phyloP scores from a whole-genome alignment of 2,797 vertebrate species.

The Streptopelia turtur region DNA sequence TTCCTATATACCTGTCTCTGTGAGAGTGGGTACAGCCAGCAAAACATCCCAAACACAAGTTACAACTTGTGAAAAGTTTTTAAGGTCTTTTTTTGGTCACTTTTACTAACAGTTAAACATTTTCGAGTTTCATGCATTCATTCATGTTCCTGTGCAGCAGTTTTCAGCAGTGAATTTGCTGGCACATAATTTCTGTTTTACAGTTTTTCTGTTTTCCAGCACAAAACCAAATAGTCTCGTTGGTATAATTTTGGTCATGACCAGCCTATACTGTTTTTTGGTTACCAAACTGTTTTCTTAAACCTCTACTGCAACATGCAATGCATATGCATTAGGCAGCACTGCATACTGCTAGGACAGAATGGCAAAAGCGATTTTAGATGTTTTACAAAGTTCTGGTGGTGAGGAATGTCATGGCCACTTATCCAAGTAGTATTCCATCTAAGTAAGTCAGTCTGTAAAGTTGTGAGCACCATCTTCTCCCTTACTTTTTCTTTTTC shows the following conservation, averaged over 20 bases:
- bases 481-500: not conserved
- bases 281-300: not conserved
- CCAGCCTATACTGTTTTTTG: not conserved
- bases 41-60: not conserved
- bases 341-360: not conserved
- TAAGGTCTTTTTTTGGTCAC: not conserved
- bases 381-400: not conserved
- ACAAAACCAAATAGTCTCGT: not conserved
- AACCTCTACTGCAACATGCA: not conserved
- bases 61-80: not conserved
- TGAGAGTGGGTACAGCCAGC: not conserved
- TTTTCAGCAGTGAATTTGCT: not conserved
- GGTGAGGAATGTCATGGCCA: rapidly evolving
- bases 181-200: not conserved
- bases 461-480: not conserved
- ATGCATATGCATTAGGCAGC: not conserved
- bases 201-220: not conserved
- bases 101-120: not conserved
- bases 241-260: not conserved
- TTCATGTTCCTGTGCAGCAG: not conserved
- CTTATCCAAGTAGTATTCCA: not conserved
- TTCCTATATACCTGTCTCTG: not conserved
- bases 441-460: not conserved
- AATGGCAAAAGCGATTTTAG: not conserved
- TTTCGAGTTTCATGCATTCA: not conserved